Percentiles rank a stretch among this genome's conserved stretches.
Evolutionary conservation across 64 coral and sea anemone species (phyloP).

Genomic region (Montipora foliosa): DNA sequence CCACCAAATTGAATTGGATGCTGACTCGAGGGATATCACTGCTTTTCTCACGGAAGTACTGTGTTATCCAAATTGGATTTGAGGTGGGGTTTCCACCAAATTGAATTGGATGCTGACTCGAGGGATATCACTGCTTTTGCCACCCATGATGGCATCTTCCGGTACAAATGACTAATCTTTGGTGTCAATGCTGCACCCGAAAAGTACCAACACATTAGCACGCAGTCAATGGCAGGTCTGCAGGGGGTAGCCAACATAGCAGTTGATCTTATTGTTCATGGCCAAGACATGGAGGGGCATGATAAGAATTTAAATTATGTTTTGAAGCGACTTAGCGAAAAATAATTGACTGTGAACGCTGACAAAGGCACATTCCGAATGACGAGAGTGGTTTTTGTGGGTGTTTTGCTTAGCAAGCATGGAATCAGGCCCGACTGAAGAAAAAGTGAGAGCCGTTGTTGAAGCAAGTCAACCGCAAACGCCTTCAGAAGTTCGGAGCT

Average conservation of each 20-base stretch:
- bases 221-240: conserved; percentile 1
- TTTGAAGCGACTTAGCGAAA: conserved; percentile 10
- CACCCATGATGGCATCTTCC: conserved; percentile 16
- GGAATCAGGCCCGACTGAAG: conserved; percentile 7
- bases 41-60: no score
- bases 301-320: conserved; percentile 8
- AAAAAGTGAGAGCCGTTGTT: conserved; percentile 14
- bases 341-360: conserved; percentile 17
- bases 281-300: conserved; percentile 22
- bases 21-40: no score
- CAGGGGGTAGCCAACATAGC: neutral
- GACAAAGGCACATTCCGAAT: conserved; percentile 36
- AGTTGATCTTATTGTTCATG: conserved; percentile 37
- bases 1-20: no score
- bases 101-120: conserved; percentile 11
- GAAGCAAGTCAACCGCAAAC: conserved; percentile 35
- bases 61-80: neutral
- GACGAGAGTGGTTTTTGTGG: conserved; percentile 36
- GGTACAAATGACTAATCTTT: conserved; percentile 36
- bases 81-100: conserved; percentile 13
- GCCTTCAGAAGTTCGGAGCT: neutral
- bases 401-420: conserved; percentile 25
- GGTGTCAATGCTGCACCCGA: conserved; percentile 28
- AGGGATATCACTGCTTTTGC: conserved; percentile 38
- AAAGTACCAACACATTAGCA: conserved; percentile 20